Conservation (phyloP, 2,888 invertebrate species). For the Anaspis maculata region DNA sequence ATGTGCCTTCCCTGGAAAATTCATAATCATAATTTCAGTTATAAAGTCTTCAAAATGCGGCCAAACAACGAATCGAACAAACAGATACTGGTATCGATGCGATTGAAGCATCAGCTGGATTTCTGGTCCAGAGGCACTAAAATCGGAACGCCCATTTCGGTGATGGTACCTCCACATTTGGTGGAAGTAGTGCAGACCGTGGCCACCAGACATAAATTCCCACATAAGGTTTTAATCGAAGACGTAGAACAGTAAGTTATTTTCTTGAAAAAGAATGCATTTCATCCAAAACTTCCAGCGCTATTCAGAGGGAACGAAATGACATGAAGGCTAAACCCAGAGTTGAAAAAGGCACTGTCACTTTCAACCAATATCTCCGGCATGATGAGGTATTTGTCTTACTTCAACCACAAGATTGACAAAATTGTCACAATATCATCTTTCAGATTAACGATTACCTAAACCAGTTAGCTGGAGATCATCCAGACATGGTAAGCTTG, state of each 20-base stretch:
- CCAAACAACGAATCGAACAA: neutral
- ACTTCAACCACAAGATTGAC: too few relatives aligned
- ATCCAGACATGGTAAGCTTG: neutral
- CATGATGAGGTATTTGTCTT: too few relatives aligned
- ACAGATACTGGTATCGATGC: neutral
- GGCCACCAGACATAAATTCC: neutral
- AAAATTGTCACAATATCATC: too few relatives aligned
- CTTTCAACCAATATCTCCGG: too few relatives aligned
- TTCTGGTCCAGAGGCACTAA: neutral
- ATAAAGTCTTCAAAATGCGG: neutral
- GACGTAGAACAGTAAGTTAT: neutral
- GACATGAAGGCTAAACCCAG: too few relatives aligned
- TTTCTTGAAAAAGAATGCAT: too few relatives aligned
- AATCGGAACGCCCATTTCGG: neutral
- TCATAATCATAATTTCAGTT: too few relatives aligned
- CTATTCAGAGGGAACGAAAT: too few relatives aligned
- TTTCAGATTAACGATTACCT: neutral
- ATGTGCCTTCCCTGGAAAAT: too few relatives aligned
- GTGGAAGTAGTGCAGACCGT: neutral
- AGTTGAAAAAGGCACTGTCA: too few relatives aligned
- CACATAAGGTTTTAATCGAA: neutral
- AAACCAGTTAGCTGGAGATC: too few relatives aligned
- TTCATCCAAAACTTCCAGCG: too few relatives aligned
- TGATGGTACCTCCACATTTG: neutral
- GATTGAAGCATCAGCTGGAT: neutral